Base-by-base conservation (phyloP, 2,888 invertebrate species). In the Oegoconia quadripuncta region DNA sequence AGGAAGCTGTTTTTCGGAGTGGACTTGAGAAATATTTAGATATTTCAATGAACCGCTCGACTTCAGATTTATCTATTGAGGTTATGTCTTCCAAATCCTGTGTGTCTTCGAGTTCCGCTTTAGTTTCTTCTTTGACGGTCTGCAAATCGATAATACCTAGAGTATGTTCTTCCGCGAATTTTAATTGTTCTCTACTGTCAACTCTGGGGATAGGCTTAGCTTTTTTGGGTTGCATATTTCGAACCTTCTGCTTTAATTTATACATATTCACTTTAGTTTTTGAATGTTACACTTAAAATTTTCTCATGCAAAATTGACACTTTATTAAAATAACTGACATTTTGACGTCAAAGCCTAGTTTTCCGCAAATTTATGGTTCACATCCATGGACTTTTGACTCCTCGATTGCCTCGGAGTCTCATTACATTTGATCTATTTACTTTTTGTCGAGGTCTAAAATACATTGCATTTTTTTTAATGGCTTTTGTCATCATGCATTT, bases 1-100 rank as follows among this genome's bases (percentile, higher is more conserved):
- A 84, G 0, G 84, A 78, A 1, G 84, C 83, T 1, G 77, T 74
- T 59, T 80, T 83, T 3, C 68, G 64, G 2, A 83, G 48, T 2
- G 83, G 83, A 38, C 76, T 81, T 1, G 83, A 79, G 44, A 83
- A 86, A 42, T 81, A 79, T 44, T 83, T 79, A 0, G 84, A 81
- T 41, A 86, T 81, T 58, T 84, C 81, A 27, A 86, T 74, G 42
- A 86, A 84, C 37, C 75, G 61, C 49, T 77, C 64, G 1, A 76
- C 65, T 64, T 83, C 74, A 0, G 66, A 65, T 46, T 77, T 71
- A 34, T 72, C 75, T 0, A 56, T 56, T 8, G 73, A 65, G 20
- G 37, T 58, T 2, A 48, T 15, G 23, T 35, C 38, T 1, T 37
- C 34, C 11, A 15, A 9, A 3, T 37, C 26, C 13, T 18, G 61